phyloP scores from a whole-genome alignment of 2,888 invertebrate genomes.

The Eupithecia abbreviata region DNA sequence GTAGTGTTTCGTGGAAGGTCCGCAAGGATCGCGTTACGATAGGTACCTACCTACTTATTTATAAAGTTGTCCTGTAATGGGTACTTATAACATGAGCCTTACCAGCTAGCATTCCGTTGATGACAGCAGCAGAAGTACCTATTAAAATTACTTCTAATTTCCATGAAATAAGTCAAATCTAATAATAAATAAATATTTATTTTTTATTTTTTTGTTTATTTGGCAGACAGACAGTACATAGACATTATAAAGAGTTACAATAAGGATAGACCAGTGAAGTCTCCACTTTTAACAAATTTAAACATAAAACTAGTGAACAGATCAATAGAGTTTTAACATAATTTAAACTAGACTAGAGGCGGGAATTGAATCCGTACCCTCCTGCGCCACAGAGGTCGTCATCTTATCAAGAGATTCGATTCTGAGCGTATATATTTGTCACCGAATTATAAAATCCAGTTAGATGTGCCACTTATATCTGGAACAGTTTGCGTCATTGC shows the following conservation, averaged over 20 bases:
- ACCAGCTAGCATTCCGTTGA: neutral
- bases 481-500: slow-evolving; percentile 31
- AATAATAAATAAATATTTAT: too few relatives aligned
- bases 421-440: slow-evolving; percentile 25
- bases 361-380: too few relatives aligned
- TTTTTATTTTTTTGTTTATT: too few relatives aligned
- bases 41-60: slow-evolving; percentile 40
- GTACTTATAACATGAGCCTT: neutral
- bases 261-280: too few relatives aligned
- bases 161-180: slow-evolving; percentile 6
- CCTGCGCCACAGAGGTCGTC: too few relatives aligned
- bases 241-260: too few relatives aligned
- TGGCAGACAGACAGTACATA: too few relatives aligned
- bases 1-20: slow-evolving; percentile 61
- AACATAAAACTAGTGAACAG: too few relatives aligned
- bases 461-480: slow-evolving; percentile 33
- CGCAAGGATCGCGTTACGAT: slow-evolving; percentile 56
- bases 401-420: slow-evolving; percentile 18
- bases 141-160: neutral
- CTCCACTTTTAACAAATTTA: too few relatives aligned
- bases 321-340: too few relatives aligned
- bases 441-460: slow-evolving; percentile 35
- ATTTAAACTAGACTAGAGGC: too few relatives aligned
- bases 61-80: slow-evolving; percentile 9
- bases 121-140: neutral